phyloP scores from a whole-genome alignment of 2,113 vertebrate genomes.

The Malurus melanocephalus region DNA sequence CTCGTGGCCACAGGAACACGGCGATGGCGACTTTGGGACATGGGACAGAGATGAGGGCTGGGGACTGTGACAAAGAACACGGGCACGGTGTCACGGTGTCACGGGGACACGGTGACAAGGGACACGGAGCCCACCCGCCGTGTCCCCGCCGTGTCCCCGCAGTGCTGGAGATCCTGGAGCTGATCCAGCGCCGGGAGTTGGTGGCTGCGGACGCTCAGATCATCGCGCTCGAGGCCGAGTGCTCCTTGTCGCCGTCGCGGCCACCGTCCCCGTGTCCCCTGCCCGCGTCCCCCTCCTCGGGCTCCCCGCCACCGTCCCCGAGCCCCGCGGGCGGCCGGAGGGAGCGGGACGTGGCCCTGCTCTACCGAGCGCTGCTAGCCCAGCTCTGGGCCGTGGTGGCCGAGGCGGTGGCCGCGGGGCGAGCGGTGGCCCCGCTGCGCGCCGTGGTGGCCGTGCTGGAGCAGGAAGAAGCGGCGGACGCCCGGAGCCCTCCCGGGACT shows the following conservation, averaged over 20 bases:
- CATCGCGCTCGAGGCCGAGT: conserved; percentile 87
- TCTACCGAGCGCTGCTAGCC: conserved; percentile 87
- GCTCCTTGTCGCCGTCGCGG: conserved; percentile 1
- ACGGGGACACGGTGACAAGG: not conserved
- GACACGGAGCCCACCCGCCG: no score
- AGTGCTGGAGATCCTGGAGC: conserved; percentile 75
- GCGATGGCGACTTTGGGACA: not conserved
- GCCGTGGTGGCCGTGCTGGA: conserved; percentile 83
- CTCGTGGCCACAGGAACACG: not conserved
- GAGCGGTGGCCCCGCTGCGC: conserved; percentile 58
- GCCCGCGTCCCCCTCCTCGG: not conserved
- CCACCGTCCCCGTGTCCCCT: conserved; percentile 21
- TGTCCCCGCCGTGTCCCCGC: not conserved
- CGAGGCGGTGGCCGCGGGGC: conserved; percentile 73
- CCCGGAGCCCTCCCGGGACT: conserved; percentile 59
- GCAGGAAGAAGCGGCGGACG: conserved; percentile 82
- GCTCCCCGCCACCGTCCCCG: not conserved
- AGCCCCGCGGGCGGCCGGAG: conserved; percentile 65
- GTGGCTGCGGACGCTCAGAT: conserved; percentile 85
- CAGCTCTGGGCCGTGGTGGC: conserved; percentile 84
- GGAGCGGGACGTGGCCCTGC: conserved; percentile 84
- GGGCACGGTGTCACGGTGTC: no score
- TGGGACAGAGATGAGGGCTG: not conserved
- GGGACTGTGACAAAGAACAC: no score
- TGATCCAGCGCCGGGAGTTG: conserved; percentile 86